These are phyloP conservation scores for Sapajus apella DNA, from an alignment of 2,113 vertebrate species.

Conservation along the genomic window DNA sequence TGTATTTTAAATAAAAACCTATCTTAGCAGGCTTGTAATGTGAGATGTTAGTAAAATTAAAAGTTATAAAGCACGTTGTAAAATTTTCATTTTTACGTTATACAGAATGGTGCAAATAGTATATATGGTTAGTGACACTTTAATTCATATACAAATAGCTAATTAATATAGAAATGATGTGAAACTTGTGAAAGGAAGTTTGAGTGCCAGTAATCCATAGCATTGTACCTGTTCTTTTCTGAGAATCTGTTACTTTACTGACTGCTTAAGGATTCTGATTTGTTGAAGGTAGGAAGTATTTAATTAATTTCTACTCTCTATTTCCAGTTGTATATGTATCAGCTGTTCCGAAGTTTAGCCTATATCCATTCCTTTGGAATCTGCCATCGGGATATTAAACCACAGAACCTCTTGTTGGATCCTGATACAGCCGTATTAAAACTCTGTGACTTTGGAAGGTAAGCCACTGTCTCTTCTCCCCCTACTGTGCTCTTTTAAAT, in stretches of 20 bases:
- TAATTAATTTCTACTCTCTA: slow-evolving; percentile 58
- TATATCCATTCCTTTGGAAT: slow-evolving; percentile 99
- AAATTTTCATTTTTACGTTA: not conserved
- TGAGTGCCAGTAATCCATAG: not conserved
- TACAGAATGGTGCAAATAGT: not conserved
- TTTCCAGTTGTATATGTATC: slow-evolving; percentile 99
- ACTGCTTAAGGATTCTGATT: not conserved
- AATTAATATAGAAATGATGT: slow-evolving; percentile 14
- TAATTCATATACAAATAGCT: not conserved
- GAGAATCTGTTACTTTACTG: slow-evolving; percentile 35
- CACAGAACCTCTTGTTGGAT: slow-evolving; percentile 98
- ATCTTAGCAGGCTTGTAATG: not conserved
- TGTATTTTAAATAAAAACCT: not conserved
- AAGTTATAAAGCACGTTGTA: not conserved
- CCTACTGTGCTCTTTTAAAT: not conserved
- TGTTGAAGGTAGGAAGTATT: slow-evolving; percentile 20
- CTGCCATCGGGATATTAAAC: slow-evolving; percentile 99
- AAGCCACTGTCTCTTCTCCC: slow-evolving; percentile 47
- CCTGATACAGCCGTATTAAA: slow-evolving; percentile 99
- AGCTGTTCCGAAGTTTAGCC: slow-evolving; percentile 99
- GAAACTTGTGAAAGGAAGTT: slow-evolving; percentile 21
- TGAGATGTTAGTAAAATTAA: slow-evolving; percentile 35
- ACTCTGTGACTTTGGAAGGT: slow-evolving; percentile 99
- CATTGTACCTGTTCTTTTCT: slow-evolving; percentile 28
- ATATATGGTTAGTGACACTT: not conserved